phyloP scores from a whole-genome alignment of 2,113 vertebrate species.

The Tympanuchus pallidicinctus region DNA sequence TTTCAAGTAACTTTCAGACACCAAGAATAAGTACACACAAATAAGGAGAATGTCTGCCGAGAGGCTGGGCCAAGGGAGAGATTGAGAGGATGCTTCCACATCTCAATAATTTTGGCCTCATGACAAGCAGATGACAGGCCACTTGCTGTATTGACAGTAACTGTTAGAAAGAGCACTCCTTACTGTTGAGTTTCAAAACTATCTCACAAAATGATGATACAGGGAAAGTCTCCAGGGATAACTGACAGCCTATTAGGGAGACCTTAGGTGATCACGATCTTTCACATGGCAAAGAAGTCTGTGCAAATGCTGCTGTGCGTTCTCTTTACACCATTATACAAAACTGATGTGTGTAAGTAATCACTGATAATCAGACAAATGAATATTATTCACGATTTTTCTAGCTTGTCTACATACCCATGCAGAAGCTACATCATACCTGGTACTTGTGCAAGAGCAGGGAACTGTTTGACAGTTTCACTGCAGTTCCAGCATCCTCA shows the following conservation, averaged over 20 bases:
- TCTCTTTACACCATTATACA: fast-evolving
- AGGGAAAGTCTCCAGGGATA: neutral
- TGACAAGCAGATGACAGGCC: neutral
- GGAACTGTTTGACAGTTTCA: neutral
- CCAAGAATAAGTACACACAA: slow-evolving; percentile 19
- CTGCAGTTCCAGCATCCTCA: neutral
- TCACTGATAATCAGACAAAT: neutral
- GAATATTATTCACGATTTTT: neutral
- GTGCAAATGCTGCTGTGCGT: neutral
- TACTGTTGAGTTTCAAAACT: neutral
- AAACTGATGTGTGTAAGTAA: neutral
- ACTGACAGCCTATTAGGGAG: neutral
- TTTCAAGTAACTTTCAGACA: neutral
- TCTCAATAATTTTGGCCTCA: neutral
- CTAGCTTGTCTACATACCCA: neutral
- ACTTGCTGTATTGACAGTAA: neutral
- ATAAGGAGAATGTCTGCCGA: neutral
- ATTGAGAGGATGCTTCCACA: neutral
- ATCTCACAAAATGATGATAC: neutral
- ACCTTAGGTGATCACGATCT: neutral
- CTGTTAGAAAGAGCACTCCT: neutral
- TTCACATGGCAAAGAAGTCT: neutral
- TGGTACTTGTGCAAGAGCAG: neutral
- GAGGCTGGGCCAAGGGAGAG: neutral
- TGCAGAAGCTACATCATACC: neutral